Evolutionary conservation across 2,888 invertebrate species (phyloP), one percentile per base, ranked within the genome.

Genomic region (Spilosoma lubricipeda): DNA sequence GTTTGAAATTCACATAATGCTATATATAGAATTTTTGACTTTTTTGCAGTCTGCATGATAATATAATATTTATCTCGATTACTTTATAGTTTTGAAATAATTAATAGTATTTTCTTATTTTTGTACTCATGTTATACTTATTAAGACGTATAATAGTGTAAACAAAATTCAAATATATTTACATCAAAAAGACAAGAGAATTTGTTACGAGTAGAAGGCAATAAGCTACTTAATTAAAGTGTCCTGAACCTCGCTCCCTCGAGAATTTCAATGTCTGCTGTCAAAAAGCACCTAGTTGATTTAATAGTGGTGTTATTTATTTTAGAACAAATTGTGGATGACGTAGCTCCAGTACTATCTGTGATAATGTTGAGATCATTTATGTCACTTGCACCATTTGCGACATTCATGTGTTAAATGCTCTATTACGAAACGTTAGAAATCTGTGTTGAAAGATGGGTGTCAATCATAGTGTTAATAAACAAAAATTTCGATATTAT

Each of bases 271-370:
- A 74, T 36, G 71, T 63, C 63, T 39, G 48, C 39, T 75, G 64
- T 69, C 71, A 72, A 71, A 75, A 75, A 69, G 30, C 39, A 52
- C 30, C 39, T 36, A 70, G 59, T 65, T 65, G 65, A 73, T 73
- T 64, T 66, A 27, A 65, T 56, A 30, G 33, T 70, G 56, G 1
- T 27, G n/a, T 65, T 69, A 42, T 65, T 66, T 73, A 56, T 39
- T 59, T 63, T 30, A 42, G 3, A 63, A 63, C 48, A 64, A 66
- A 48, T 52, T 48, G 52, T 36, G 45, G 1, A 64, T 64, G n/a
- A 70, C 9, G 39, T 59, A 59, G 27, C 18, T 33, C 42, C 42
- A 18, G 20, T 30, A 33, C n/a, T 42, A 42, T 70, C 42, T 30
- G 63, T 70, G 42, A 20, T n/a, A 42, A 27, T 42, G n/a, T 59